These are phyloP conservation scores for Falco peregrinus DNA, from an alignment of 2,797 vertebrate genomes.

Conservation along the genomic window DNA sequence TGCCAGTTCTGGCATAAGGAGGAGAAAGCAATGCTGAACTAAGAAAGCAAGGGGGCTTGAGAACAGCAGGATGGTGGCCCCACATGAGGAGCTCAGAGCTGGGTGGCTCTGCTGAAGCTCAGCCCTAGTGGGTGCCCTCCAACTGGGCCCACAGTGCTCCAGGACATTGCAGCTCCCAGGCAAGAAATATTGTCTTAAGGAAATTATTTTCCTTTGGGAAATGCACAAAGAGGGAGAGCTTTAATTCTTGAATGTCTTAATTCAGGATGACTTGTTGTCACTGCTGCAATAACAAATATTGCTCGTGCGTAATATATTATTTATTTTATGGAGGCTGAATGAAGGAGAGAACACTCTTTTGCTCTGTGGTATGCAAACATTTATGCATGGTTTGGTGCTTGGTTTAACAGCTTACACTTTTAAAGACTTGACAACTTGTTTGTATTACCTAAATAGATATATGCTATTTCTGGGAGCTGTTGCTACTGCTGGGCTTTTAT, in stretches of 20 bases:
- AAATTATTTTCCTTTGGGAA: background rate
- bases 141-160: background rate
- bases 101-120: background rate
- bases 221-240: accelerated
- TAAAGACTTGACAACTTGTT: slow-evolving; percentile 42
- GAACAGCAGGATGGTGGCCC: background rate
- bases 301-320: background rate
- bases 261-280: background rate
- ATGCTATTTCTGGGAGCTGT: background rate
- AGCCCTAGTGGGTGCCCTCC: background rate
- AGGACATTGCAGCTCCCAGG: background rate
- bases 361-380: background rate
- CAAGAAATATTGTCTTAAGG: background rate
- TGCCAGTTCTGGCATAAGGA: background rate
- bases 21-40: background rate
- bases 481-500: background rate
- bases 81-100: background rate
- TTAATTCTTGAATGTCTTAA: background rate
- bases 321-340: slow-evolving; percentile 4
- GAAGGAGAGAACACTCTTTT: background rate
- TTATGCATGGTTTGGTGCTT: background rate
- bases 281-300: background rate
- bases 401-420: background rate
- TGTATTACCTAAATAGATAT: slow-evolving; percentile 8
- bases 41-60: background rate